Evolutionary conservation across 1,140 invertebrate species (phyloP).

Genomic region (Diploscapter pachys): DNA sequence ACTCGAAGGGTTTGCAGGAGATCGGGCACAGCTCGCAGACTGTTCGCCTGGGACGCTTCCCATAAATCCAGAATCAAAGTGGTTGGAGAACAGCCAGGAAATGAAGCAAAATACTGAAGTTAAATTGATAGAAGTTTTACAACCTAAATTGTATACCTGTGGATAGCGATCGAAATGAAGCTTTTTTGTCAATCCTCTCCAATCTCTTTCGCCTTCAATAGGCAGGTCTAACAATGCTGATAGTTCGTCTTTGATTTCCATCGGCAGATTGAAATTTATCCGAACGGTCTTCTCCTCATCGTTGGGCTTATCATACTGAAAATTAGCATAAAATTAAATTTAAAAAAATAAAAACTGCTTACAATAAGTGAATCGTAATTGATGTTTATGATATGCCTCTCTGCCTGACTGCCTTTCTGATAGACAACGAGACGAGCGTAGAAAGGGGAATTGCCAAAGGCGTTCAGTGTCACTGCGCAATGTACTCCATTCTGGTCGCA

Average conservation of each 20-base stretch:
- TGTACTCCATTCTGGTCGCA: conserved; percentile 54
- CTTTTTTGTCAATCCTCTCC: conserved; percentile 47
- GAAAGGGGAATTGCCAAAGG: conserved; percentile 23
- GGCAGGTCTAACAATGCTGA: conserved; percentile 41
- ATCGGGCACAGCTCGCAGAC: conserved; percentile 49
- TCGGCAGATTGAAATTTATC: conserved; percentile 44
- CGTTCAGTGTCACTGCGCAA: conserved; percentile 40
- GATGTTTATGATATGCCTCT: conserved; percentile 43
- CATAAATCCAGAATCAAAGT: conserved; percentile 50
- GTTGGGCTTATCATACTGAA: conserved; percentile 26
- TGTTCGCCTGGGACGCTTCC: conserved; percentile 45
- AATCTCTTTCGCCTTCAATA: conserved; percentile 39
- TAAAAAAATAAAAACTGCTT: background rate
- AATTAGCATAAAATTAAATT: conserved; percentile 1
- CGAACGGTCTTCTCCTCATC: conserved; percentile 43
- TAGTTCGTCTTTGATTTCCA: conserved; percentile 37
- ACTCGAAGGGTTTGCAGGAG: conserved; percentile 54
- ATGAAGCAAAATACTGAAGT: conserved; percentile 52
- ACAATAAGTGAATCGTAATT: conserved; percentile 29
- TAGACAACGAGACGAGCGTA: conserved; percentile 39
- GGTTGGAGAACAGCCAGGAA: conserved; percentile 48
- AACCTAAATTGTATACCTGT: conserved; percentile 35
- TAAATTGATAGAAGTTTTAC: background rate
- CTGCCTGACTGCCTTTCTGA: conserved; percentile 49
- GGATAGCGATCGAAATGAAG: conserved; percentile 51